Evolutionary conservation across 2,888 invertebrate species (phyloP).

Genomic region (Dicyrtomina minuta): DNA sequence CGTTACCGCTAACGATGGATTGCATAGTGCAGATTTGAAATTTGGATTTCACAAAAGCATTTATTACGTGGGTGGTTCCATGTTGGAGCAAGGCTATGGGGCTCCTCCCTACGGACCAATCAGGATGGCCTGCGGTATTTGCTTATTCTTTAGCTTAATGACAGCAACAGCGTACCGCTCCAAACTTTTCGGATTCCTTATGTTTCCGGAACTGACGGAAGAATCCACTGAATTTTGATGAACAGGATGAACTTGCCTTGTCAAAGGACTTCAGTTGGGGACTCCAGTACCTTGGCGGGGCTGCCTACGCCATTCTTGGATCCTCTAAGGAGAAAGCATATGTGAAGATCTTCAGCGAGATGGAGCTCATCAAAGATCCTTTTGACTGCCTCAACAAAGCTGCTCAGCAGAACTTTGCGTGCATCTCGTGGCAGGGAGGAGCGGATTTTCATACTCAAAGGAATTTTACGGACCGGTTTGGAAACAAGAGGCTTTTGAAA

Average conservation of each 20-base stretch:
- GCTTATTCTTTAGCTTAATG: slow-evolving; percentile 41
- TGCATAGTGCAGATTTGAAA: too few species aligned
- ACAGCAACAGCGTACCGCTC: slow-evolving; percentile 42
- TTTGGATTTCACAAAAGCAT: too few species aligned
- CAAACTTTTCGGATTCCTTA: slow-evolving; percentile 44
- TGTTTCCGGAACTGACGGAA: slow-evolving; percentile 40
- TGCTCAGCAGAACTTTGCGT: slow-evolving; percentile 36
- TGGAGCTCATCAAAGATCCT: slow-evolving; percentile 40
- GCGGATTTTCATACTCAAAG: slow-evolving; percentile 40
- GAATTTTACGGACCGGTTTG: slow-evolving; percentile 43
- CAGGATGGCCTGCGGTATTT: slow-evolving; percentile 23
- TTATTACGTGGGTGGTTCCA: background rate
- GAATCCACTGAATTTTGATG: slow-evolving; percentile 44
- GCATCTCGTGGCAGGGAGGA: slow-evolving; percentile 47
- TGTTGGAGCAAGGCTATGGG: background rate
- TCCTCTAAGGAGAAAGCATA: slow-evolving; percentile 45
- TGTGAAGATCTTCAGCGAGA: slow-evolving; percentile 37
- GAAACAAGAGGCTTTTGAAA: slow-evolving; percentile 36
- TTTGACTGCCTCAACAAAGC: slow-evolving; percentile 39
- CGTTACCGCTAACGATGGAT: too few species aligned
- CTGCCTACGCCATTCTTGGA: slow-evolving; percentile 43
- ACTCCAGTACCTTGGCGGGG: slow-evolving; percentile 39
- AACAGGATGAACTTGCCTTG: slow-evolving; percentile 36
- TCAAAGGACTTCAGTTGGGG: slow-evolving; percentile 36
- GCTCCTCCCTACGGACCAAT: background rate